phyloP scores from a whole-genome alignment of 2,888 invertebrate species.

The Zeuzera pyrina region DNA sequence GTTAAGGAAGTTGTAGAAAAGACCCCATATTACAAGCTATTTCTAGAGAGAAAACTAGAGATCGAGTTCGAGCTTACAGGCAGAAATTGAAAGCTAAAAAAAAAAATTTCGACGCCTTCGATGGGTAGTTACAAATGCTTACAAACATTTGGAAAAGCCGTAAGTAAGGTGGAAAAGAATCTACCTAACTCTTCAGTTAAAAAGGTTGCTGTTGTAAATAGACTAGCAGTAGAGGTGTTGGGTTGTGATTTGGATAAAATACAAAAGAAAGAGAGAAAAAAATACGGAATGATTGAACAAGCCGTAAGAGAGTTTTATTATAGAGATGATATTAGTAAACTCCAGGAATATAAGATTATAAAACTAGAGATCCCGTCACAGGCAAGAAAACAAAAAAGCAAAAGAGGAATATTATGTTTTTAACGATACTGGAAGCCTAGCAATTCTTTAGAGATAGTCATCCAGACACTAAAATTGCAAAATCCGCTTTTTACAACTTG shows the following conservation, averaged over 20 bases:
- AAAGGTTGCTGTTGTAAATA: constrained; percentile 3
- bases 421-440: constrained; percentile 5
- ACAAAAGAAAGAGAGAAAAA: too few relatives aligned
- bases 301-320: too few relatives aligned
- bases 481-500: constrained; percentile 6
- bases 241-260: constrained; percentile 4
- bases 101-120: too few relatives aligned
- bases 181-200: constrained; percentile 7
- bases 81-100: too few relatives aligned
- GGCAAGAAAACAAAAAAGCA: constrained; percentile 6
- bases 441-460: constrained; percentile 5
- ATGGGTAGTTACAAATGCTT: too few relatives aligned
- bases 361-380: constrained; percentile 5
- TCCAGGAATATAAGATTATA: constrained; percentile 6
- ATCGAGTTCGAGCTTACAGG: too few relatives aligned
- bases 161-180: constrained; percentile 6
- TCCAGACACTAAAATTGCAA: constrained; percentile 6
- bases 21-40: too few relatives aligned
- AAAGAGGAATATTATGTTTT: constrained; percentile 5
- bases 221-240: constrained; percentile 3
- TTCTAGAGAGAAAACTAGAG: too few relatives aligned
- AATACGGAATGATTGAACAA: too few relatives aligned
- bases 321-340: too few relatives aligned
- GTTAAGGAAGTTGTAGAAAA: too few relatives aligned
- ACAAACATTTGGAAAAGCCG: constrained; percentile 8